Evolutionary conservation across 2,888 invertebrate genomes (phyloP), one percentile per base, ranked within the genome.

Genomic region (Machimus atricapillus): DNA sequence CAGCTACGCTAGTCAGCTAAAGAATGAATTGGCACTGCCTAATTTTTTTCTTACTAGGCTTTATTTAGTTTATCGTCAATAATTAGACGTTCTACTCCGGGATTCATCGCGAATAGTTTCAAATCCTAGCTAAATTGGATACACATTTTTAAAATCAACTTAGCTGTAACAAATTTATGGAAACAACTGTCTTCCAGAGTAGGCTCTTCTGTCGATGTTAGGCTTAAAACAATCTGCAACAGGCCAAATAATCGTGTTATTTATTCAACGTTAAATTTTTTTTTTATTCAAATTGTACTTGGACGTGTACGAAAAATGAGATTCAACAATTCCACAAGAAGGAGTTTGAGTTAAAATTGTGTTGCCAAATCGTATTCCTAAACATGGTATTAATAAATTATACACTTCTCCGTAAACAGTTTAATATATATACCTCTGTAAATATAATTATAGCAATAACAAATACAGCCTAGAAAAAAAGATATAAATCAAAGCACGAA

Each of bases 401-500:
- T 23, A 9, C 1, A 19, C 23, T 52, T 6, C 27, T n/a, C 34
- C 16, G n/a, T 76, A 76, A 76, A 79, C 43, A 43, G 16, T 81
- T 56, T 23, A 81, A 34, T 19, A 23, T 66, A 52, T 66, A 9
- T 23, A 52, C 16, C 7, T 12, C 27, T 56, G 56, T 58, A 58
- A 46, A 52, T 58, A 56, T 31, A 83, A 73, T 83, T 40, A 66
- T 66, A 83, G 37, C 73, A 83, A 83, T 66, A 34, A 73, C 1
- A 52, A 37, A 7, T 66, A 66, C 19, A 27, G 19, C 66, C 27
- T 12, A 66, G 23, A 14, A 66, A 9, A 83, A 73, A 23, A 83
- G 23, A 76, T 74, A 76, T 46, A 46, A 27, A 76, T 43, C 40
- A 85, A 85, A 85, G 19, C 19, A 46, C 27, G 76, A 76, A 85